These are phyloP conservation scores for Drosophila lowei DNA, from an alignment of 1,140 invertebrate species.

Conservation along the genomic window DNA sequence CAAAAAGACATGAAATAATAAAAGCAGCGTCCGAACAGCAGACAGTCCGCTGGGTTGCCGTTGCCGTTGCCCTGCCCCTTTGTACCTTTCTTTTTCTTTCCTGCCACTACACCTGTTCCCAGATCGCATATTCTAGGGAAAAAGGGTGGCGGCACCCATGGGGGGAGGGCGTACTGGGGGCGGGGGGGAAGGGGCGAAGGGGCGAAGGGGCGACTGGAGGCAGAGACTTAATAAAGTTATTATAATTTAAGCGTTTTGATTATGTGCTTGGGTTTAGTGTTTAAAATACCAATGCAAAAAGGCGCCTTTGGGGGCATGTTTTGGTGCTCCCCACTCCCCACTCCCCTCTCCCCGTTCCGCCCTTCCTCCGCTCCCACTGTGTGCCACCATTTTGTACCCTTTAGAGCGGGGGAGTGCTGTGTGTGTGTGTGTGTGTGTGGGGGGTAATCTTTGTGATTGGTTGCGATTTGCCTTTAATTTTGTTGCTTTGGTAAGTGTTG, in stretches of 20 bases:
- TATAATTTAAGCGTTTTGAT: slow-evolving; percentile 82
- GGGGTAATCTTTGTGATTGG: slow-evolving; percentile 80
- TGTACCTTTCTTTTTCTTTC: slow-evolving; percentile 27
- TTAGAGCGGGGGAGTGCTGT: slow-evolving; percentile 44
- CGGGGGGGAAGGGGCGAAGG: not conserved
- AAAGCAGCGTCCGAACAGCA: slow-evolving; percentile 38
- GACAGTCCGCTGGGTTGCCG: slow-evolving; percentile 36
- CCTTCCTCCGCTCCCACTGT: not conserved
- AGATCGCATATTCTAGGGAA: slow-evolving; percentile 30
- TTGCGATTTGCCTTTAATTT: slow-evolving; percentile 81
- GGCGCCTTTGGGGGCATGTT: slow-evolving; percentile 60
- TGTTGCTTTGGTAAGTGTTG: slow-evolving; percentile 71
- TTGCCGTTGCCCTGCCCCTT: slow-evolving; percentile 19
- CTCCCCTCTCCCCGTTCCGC: not conserved
- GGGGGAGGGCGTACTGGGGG: not conserved
- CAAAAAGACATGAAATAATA: slow-evolving; percentile 36
- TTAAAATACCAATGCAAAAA: slow-evolving; percentile 80
- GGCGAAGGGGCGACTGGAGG: slow-evolving; percentile 1
- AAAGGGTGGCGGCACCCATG: slow-evolving; percentile 20
- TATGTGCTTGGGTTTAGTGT: slow-evolving; percentile 75
- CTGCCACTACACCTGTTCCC: slow-evolving; percentile 71
- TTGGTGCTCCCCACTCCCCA: not conserved
- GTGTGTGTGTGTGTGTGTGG: slow-evolving; percentile 35
- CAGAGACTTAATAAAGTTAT: slow-evolving; percentile 77
- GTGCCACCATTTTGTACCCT: slow-evolving; percentile 36